Evolutionary conservation across 1,140 invertebrate genomes (phyloP).

Genomic region (Drosophila kepulauana): DNA sequence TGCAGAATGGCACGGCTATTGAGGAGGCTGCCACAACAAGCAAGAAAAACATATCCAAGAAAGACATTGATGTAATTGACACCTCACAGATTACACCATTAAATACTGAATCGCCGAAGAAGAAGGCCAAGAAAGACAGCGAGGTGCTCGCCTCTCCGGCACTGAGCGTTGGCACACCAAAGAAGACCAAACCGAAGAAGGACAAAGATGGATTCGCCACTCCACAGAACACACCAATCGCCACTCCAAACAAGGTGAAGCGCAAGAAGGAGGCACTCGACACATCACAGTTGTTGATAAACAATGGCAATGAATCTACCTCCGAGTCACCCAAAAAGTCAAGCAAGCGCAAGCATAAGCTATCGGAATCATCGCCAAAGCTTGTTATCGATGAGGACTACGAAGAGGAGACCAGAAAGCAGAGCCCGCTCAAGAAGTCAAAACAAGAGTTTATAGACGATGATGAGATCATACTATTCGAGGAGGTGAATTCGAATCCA

Average conservation of each 20-base stretch:
- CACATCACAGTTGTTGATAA: not conserved
- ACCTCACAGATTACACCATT: slow-evolving; percentile 1
- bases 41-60: slow-evolving; percentile 4
- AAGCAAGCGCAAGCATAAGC: slow-evolving; percentile 17
- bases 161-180: not conserved
- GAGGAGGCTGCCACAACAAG: not conserved
- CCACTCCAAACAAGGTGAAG: not conserved
- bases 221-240: not conserved
- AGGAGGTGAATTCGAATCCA: slow-evolving; percentile 54
- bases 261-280: not conserved
- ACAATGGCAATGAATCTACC: not conserved
- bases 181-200: not conserved
- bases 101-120: not conserved
- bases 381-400: not conserved
- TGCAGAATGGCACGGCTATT: not conserved
- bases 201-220: not conserved
- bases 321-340: slow-evolving; percentile 9
- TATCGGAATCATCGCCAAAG: slow-evolving; percentile 1
- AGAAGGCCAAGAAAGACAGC: not conserved
- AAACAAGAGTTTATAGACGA: not conserved
- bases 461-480: slow-evolving; percentile 26
- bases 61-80: not conserved
- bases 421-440: not conserved
- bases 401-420: not conserved
- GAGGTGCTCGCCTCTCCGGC: not conserved